Percentiles rank a stretch among this genome's conserved stretches.
These are phyloP conservation scores for Clarias laeviceps DNA, from an alignment of 2,797 vertebrate genomes.

Conservation along the genomic window DNA sequence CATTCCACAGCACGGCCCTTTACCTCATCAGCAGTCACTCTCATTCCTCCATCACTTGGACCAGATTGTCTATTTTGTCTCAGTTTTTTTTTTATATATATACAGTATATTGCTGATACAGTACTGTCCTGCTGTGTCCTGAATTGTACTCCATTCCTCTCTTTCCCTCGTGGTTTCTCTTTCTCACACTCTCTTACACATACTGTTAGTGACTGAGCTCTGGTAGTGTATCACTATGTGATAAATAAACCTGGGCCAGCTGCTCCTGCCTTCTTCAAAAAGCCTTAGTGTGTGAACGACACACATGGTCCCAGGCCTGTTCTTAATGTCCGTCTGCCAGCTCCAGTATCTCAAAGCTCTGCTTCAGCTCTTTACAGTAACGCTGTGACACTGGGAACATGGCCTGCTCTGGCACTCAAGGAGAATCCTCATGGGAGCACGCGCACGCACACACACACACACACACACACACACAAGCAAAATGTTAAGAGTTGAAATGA, in stretches of 20 bases:
- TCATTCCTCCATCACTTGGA: neutral
- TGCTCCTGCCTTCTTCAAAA: slow-evolving; percentile 12
- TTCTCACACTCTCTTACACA: neutral
- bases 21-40: neutral
- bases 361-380: slow-evolving; percentile 34
- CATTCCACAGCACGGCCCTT: slow-evolving; percentile 21
- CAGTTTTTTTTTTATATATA: neutral
- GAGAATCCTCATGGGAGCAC: slow-evolving; percentile 42
- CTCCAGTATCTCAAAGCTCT: slow-evolving; percentile 23
- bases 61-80: neutral
- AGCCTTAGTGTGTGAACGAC: slow-evolving; percentile 25
- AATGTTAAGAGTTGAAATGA: slow-evolving; percentile 48
- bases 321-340: slow-evolving; percentile 37
- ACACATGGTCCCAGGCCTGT: slow-evolving; percentile 25
- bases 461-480: slow-evolving; percentile 16
- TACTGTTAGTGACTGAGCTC: neutral
- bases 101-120: neutral
- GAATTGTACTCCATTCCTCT: slow-evolving; percentile 1
- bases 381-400: slow-evolving; percentile 32
- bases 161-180: neutral
- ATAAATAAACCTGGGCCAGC: slow-evolving; percentile 7
- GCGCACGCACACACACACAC: slow-evolving; percentile 17
- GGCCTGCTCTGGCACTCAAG: slow-evolving; percentile 46
- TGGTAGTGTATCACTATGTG: slow-evolving; percentile 19
- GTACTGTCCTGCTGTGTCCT: neutral